These are phyloP conservation scores for Xanthorhoe spadicearia DNA, from an alignment of 2,888 invertebrate genomes.

Conservation along the genomic window DNA sequence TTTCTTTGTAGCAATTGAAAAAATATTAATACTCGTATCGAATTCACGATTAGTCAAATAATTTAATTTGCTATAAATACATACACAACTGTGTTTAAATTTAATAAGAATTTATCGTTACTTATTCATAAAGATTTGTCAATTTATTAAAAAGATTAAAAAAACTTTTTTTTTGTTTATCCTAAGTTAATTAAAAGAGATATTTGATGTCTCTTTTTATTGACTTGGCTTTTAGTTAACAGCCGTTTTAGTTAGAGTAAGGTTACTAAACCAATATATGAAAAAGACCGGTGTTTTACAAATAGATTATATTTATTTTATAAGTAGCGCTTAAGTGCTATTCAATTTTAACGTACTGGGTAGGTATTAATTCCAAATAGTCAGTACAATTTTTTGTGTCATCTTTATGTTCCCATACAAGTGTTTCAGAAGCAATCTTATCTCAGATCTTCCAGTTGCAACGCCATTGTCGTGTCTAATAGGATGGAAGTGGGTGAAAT, in stretches of 20 bases:
- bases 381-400: conserved; percentile 4
- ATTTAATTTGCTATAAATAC: conserved; percentile 12
- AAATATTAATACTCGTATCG: conserved; percentile 11
- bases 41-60: conserved; percentile 22
- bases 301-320: no score
- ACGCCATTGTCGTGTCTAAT: conserved; percentile 12
- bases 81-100: background rate
- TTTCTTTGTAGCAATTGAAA: conserved; percentile 4
- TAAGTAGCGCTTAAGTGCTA: background rate
- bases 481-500: conserved; percentile 69
- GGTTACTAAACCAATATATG: no score
- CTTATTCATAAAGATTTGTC: no score
- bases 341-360: background rate
- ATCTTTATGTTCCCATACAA: background rate
- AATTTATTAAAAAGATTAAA: no score
- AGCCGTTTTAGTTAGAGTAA: no score
- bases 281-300: no score
- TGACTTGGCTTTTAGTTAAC: no score
- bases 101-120: no score
- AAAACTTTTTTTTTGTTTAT: no score
- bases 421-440: conserved; percentile 6
- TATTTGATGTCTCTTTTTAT: no score
- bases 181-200: no score
- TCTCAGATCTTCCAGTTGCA: conserved; percentile 9
- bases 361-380: no score